A percentile compares a stretch with the other conserved stretches of the same genome.
These are phyloP conservation scores for Heliconius nattereri DNA, from an alignment of 1,140 invertebrate species.

Conservation along the genomic window DNA sequence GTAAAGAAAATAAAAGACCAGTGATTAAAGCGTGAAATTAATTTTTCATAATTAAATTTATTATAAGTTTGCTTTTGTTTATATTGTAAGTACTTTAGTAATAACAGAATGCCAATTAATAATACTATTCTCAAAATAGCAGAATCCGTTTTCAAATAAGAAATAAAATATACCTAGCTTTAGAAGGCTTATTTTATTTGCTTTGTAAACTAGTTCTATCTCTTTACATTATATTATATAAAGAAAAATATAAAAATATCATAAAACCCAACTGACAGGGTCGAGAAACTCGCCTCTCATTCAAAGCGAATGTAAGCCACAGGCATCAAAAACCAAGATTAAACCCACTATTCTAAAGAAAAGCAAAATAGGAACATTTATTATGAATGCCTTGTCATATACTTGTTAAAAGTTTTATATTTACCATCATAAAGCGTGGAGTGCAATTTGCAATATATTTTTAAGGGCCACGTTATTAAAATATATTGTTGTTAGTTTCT, in stretches of 20 bases:
- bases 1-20: no score
- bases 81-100: no score
- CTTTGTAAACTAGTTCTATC: no score
- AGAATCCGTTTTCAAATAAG: conserved; percentile 15
- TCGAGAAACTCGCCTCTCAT: not conserved
- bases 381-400: conserved; percentile 15
- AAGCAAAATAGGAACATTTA: conserved; percentile 28
- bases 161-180: no score
- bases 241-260: conserved; percentile 21
- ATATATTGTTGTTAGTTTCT: no score
- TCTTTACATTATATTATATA: no score
- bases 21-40: no score
- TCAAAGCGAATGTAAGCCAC: conserved; percentile 11
- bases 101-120: no score
- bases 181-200: no score
- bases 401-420: conserved; percentile 3
- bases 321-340: conserved; percentile 11
- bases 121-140: not conserved
- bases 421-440: not conserved
- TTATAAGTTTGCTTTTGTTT: no score
- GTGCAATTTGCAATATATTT: not conserved
- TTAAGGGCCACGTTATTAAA: no score
- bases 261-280: not conserved
- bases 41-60: no score
- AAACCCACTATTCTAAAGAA: conserved; percentile 28